Conservation (phyloP, 2,888 invertebrate species). For the Drosophila atripex region DNA sequence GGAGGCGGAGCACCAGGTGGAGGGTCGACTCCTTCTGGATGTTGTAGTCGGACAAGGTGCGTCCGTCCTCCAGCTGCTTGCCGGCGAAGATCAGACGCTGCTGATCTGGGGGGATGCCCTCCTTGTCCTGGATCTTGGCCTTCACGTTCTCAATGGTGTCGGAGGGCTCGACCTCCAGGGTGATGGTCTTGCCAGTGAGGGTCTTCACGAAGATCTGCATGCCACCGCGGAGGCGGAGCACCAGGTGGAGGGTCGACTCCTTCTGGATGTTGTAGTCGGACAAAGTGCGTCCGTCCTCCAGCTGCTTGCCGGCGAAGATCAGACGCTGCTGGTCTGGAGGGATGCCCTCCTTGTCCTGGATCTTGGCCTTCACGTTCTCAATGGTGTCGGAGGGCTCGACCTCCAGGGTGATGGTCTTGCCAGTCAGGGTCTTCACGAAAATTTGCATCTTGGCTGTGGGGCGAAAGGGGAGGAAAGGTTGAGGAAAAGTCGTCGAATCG, state of each 20-base stretch:
- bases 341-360: constrained; percentile 43
- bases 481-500: background rate
- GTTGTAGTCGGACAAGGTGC: constrained; percentile 28
- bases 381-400: constrained; percentile 38
- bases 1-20: constrained; percentile 19
- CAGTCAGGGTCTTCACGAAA: constrained; percentile 38
- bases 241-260: constrained; percentile 11
- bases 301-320: constrained; percentile 27
- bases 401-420: constrained; percentile 41
- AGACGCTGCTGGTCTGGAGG: constrained; percentile 42
- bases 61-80: constrained; percentile 24
- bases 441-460: constrained; percentile 38
- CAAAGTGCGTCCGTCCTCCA: constrained; percentile 25
- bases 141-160: constrained; percentile 37
- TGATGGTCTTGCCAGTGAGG: constrained; percentile 40
- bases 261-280: constrained; percentile 28
- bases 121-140: constrained; percentile 43
- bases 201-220: constrained; percentile 26
- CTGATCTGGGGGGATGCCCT: constrained; percentile 43
- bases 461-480: background rate
- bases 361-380: constrained; percentile 38
- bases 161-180: constrained; percentile 35
- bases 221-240: constrained; percentile 19
- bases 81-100: constrained; percentile 32
- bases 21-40: constrained; percentile 18